A percentile compares a stretch with the other conserved stretches of the same genome.
phyloP scores from a whole-genome alignment of 1,140 invertebrate genomes.

The Danaus melanippus region DNA sequence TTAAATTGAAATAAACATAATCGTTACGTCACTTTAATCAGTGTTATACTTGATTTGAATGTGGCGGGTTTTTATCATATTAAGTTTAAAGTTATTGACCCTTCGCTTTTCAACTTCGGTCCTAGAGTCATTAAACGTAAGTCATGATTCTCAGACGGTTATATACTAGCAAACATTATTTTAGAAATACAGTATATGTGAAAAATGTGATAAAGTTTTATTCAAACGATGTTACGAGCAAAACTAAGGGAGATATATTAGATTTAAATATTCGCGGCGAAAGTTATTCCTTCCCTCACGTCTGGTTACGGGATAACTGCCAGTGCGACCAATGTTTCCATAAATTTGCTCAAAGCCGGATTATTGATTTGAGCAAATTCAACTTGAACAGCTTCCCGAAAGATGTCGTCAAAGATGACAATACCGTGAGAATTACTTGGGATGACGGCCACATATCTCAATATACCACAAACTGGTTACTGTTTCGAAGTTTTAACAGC shows the following conservation, averaged over 20 bases:
- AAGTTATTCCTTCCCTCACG: conserved; percentile 71
- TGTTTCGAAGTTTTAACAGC: conserved; percentile 73
- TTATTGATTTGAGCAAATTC: conserved; percentile 72
- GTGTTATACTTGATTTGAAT: too few relatives aligned
- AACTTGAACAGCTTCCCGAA: conserved; percentile 64
- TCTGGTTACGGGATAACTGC: conserved; percentile 82
- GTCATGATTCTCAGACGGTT: too few relatives aligned
- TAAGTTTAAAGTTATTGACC: too few relatives aligned
- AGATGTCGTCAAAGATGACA: conserved; percentile 34
- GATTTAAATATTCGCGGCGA: conserved; percentile 41
- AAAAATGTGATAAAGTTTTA: conserved; percentile 6
- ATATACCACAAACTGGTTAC: conserved; percentile 73
- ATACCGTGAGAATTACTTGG: conserved; percentile 72
- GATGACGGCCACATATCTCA: conserved; percentile 74
- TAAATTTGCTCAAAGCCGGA: conserved; percentile 73
- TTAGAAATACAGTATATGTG: too few relatives aligned
- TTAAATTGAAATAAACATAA: too few relatives aligned
- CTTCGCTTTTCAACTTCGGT: too few relatives aligned
- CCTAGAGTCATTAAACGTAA: too few relatives aligned
- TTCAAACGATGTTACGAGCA: conserved; percentile 15
- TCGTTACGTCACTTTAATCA: too few relatives aligned
- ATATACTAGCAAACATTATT: too few relatives aligned
- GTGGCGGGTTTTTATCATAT: too few relatives aligned
- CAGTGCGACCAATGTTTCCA: conserved; percentile 77
- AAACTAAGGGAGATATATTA: conserved; percentile 25